These are phyloP conservation scores for Aricia artaxerxes DNA, from an alignment of 2,888 invertebrate genomes.

Conservation along the genomic window DNA sequence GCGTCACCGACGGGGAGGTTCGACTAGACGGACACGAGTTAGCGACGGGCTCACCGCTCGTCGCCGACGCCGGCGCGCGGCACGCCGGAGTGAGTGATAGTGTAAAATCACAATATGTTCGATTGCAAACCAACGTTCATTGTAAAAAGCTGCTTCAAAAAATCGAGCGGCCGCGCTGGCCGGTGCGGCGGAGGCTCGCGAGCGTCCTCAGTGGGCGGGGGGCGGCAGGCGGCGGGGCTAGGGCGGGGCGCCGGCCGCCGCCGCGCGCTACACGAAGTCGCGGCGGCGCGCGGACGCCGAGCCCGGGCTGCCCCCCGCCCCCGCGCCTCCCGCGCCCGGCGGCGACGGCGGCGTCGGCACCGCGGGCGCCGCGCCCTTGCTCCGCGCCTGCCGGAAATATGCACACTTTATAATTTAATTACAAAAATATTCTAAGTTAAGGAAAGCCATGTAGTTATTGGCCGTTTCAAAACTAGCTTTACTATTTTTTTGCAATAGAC, in stretches of 20 bases:
- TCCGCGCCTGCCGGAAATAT: constrained; percentile 54
- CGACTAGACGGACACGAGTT: background rate
- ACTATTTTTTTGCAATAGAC: too few relatives aligned
- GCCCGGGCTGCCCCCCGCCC: constrained; percentile 39
- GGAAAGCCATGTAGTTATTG: too few relatives aligned
- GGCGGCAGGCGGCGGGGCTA: constrained; percentile 40
- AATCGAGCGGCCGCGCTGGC: constrained; percentile 16
- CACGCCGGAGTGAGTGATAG: constrained; percentile 4
- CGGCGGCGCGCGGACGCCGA: constrained; percentile 50
- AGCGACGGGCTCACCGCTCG: background rate
- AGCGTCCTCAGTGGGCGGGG: background rate
- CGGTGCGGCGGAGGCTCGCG: background rate
- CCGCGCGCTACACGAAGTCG: constrained; percentile 60
- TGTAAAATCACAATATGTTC: constrained; percentile 3
- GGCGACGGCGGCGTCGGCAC: constrained; percentile 58
- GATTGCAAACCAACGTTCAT: constrained; percentile 10
- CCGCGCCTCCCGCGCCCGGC: constrained; percentile 39
- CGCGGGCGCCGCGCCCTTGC: constrained; percentile 66
- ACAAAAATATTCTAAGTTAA: too few relatives aligned
- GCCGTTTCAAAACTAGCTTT: too few relatives aligned
- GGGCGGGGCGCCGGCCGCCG: constrained; percentile 51
- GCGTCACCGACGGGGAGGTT: background rate
- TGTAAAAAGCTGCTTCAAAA: constrained; percentile 22
- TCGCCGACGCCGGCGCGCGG: constrained; percentile 1
- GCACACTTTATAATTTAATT: too few relatives aligned